Evolutionary conservation across 2,113 vertebrate species (phyloP).

Genomic region (Aythya baeri): DNA sequence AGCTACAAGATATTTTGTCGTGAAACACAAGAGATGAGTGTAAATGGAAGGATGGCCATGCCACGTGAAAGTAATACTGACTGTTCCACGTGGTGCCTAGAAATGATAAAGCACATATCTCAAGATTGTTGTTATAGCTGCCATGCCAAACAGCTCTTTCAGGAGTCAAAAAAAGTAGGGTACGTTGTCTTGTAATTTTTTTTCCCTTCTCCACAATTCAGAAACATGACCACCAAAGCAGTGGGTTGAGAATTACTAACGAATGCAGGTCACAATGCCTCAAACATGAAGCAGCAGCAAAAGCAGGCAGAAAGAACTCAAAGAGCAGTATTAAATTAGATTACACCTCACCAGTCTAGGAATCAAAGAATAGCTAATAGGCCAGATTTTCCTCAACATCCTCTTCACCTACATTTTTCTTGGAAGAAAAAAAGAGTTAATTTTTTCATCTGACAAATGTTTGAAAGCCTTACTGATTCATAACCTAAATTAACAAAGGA

Average conservation of each 20-base stretch:
- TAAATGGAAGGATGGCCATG: background rate
- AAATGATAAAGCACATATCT: background rate
- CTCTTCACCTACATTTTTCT: background rate
- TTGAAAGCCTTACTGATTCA: background rate
- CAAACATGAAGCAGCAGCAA: background rate
- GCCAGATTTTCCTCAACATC: background rate
- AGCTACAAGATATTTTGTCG: background rate
- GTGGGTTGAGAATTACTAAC: background rate
- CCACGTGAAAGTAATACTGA: background rate
- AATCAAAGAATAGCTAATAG: background rate
- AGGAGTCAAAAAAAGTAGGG: background rate
- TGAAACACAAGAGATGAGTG: background rate
- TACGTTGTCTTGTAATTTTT: accelerated
- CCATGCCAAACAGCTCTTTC: background rate
- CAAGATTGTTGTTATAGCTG: background rate
- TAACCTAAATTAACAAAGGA: background rate
- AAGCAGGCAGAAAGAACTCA: background rate
- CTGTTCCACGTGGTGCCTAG: background rate
- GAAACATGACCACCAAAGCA: background rate
- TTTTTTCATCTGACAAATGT: background rate
- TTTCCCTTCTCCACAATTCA: background rate
- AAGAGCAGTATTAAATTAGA: background rate
- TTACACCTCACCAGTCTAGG: background rate
- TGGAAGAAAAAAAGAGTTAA: background rate
- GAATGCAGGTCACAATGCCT: background rate